These are phyloP conservation scores for Pachyuromys duprasi DNA, from an alignment of 2,797 vertebrate species.

Conservation along the genomic window DNA sequence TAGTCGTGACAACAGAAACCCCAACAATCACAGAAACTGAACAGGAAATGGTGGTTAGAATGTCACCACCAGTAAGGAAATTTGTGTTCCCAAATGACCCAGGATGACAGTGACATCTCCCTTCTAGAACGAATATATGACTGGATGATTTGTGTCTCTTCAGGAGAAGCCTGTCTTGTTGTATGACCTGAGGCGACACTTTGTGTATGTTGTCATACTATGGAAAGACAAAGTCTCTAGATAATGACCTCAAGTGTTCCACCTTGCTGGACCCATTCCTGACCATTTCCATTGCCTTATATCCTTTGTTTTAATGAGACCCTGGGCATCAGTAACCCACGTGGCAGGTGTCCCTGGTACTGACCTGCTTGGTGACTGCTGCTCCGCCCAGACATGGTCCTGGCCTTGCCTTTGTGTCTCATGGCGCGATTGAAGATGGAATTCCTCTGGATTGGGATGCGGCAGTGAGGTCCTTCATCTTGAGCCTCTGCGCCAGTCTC, in stretches of 20 bases:
- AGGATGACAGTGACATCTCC: background rate
- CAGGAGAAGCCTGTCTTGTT: background rate
- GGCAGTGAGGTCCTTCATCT: background rate
- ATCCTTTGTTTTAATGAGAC: background rate
- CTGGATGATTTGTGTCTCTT: background rate
- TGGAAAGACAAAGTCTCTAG: background rate
- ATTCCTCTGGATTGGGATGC: constrained; percentile 86
- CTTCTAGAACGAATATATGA: fast-evolving
- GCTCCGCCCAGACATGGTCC: background rate
- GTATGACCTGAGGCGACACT: background rate
- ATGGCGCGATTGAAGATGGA: constrained; percentile 87
- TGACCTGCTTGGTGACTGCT: constrained; percentile 78
- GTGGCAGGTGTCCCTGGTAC: constrained; percentile 58
- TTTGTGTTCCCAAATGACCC: fast-evolving
- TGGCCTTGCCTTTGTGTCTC: constrained; percentile 78
- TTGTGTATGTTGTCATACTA: background rate
- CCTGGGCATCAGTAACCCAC: background rate
- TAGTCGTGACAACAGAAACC: background rate
- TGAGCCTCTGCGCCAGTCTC: background rate
- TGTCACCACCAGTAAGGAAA: background rate
- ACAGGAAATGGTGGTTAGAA: background rate
- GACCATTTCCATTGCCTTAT: background rate
- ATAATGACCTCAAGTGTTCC: background rate
- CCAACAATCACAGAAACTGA: background rate
- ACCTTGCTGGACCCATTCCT: background rate